Evolutionary conservation across 2,113 vertebrate genomes (phyloP), one percentile per base, ranked within the genome.

Genomic region (Empidonax traillii): DNA sequence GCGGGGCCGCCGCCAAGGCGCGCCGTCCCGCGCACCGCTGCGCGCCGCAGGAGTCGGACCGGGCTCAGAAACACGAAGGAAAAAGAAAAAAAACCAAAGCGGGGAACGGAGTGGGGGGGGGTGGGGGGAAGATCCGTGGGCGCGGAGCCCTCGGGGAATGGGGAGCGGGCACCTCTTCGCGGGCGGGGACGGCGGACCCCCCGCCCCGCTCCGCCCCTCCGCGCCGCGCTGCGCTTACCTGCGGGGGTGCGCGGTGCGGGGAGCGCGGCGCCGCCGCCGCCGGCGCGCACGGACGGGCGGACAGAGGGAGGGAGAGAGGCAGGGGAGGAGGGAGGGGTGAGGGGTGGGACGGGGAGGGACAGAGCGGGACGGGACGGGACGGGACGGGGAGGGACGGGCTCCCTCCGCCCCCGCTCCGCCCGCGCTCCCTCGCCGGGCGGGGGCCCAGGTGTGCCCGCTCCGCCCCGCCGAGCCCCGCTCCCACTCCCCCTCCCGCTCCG

Each of bases 211-310:
- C 77, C 39, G 44, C 73, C 18, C 44, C 39, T 24, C 43, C 10
- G 43, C 69, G 41, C 49, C 28, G 65, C 72, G 58, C 66, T 58
- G 85, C 65, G 46, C 93, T 92, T 89, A 92, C 90, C 93, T 93
- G 90, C 49, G 67, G 86, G 77, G 66, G 72, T 75, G 58, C 85
- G 74, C 85, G 69, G 85, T 35, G 66, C 37, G 67, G 53, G 90
- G 59, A 87, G 65, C 72, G 90, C 82, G 72, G 86, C 81, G 71
- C 75, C 90, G 85, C 80, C 85, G 86, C 81, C 69, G 75, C 80
- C 85, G 85, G 88, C 77, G 72, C 83, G 53, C 72, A 80, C n/a
- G 7, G 83, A 58, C 71, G 69, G 79, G 44, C 63, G 83, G 79
- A 52, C 46, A 30, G 25, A 33, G 19, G 18, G 20, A n/a, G 31